Percentiles rank a stretch among this genome's conserved stretches.
These are phyloP conservation scores for Protobothrops mucrosquamatus DNA, from an alignment of 2,113 vertebrate genomes.

Conservation along the genomic window DNA sequence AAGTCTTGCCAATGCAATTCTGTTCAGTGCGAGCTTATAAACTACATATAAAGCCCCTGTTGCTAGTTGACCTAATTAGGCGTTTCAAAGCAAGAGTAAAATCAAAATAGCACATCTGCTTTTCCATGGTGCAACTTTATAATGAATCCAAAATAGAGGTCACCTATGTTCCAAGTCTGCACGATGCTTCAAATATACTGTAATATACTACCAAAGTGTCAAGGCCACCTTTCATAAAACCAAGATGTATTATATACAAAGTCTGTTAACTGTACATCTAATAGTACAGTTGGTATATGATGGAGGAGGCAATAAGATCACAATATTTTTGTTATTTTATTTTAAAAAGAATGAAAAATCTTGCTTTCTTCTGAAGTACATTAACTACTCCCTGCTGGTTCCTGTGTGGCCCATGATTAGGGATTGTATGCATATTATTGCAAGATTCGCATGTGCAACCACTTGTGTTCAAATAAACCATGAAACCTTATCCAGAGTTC, in stretches of 20 bases:
- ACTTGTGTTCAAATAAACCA: not conserved
- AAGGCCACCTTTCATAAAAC: slow-evolving; percentile 1
- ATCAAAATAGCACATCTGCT: not conserved
- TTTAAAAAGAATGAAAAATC: slow-evolving; percentile 23
- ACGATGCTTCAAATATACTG: not conserved
- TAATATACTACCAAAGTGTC: not conserved
- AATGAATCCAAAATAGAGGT: not conserved
- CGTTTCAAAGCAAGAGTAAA: not conserved
- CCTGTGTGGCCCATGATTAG: not conserved
- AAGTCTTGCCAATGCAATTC: not conserved
- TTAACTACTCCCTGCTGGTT: slow-evolving; percentile 9
- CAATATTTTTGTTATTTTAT: not conserved
- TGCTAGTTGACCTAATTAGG: not conserved
- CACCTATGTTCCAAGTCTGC: slow-evolving; percentile 9
- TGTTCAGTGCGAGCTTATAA: not conserved
- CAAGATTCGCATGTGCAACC: not conserved
- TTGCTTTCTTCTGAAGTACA: slow-evolving; percentile 33
- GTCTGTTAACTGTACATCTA: slow-evolving; percentile 44
- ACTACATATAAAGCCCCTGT: not conserved
- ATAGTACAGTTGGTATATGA: not conserved
- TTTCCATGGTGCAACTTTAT: not conserved
- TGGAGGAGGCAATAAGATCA: slow-evolving; percentile 29
- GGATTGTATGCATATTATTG: not conserved
- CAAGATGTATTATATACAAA: slow-evolving; percentile 36
- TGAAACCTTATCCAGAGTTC: not conserved